Percentiles rank a stretch among this genome's conserved stretches.
Evolutionary conservation across 2,797 vertebrate species (phyloP).

Genomic region (Scolopax bukidnonensis): DNA sequence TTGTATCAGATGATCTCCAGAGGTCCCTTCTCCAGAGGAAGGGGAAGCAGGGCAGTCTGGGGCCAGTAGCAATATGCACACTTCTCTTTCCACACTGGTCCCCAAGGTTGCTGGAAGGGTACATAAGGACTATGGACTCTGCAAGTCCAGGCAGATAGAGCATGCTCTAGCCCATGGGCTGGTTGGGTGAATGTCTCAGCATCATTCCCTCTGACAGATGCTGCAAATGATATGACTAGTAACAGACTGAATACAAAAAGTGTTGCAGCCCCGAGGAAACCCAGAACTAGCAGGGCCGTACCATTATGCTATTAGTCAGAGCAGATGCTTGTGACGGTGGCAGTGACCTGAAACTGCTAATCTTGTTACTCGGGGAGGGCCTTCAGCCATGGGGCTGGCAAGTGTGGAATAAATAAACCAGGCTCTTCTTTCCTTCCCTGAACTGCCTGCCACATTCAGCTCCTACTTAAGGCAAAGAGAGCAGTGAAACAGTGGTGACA

Average conservation of each 20-base stretch:
- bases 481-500: background rate
- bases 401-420: background rate
- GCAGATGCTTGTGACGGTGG: background rate
- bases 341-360: constrained; percentile 22
- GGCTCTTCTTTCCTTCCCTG: background rate
- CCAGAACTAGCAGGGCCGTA: background rate
- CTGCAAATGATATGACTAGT: background rate
- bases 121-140: background rate
- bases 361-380: background rate
- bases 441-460: background rate
- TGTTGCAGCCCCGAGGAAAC: background rate
- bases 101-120: background rate
- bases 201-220: background rate
- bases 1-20: too few species aligned
- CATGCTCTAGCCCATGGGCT: background rate
- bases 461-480: background rate
- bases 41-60: background rate
- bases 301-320: constrained; percentile 5
- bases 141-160: too few species aligned
- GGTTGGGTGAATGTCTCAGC: background rate
- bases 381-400: background rate
- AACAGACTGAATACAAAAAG: background rate
- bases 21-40: background rate
- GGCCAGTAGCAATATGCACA: background rate
- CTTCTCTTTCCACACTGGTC: background rate